Evolutionary conservation across 2,888 invertebrate genomes (phyloP).

Genomic region (Caenorhabditis uteleia): DNA sequence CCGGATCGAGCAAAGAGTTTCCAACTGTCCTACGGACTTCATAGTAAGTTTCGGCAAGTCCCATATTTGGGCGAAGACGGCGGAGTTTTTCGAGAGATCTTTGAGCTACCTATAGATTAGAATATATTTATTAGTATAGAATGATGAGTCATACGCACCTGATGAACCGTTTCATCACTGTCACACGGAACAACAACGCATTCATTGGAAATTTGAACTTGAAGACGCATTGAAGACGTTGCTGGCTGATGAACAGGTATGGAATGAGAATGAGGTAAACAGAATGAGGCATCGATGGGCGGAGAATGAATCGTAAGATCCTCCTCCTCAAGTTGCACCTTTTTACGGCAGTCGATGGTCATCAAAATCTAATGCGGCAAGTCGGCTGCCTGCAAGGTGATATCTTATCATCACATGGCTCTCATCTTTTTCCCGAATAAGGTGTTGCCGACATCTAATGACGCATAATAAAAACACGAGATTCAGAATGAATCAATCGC

Average conservation of each 20-base stretch:
- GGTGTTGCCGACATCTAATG: too few species aligned
- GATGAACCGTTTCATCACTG: constrained; percentile 44
- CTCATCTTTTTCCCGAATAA: too few species aligned
- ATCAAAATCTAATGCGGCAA: constrained; percentile 30
- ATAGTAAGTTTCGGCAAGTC: constrained; percentile 23
- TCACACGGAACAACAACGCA: constrained; percentile 53
- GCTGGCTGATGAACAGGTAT: not conserved
- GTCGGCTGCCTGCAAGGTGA: constrained; percentile 4
- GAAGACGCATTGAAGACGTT: constrained; percentile 47
- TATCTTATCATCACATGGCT: constrained; percentile 31
- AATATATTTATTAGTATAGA: not conserved
- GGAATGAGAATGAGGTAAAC: constrained; percentile 3
- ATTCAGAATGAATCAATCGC: too few species aligned
- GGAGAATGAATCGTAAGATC: constrained; percentile 12
- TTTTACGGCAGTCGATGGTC: constrained; percentile 38
- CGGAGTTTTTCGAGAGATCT: constrained; percentile 45
- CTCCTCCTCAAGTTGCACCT: constrained; percentile 32
- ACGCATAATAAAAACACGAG: too few species aligned
- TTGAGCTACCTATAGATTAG: constrained; percentile 39
- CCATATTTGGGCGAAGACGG: constrained; percentile 41
- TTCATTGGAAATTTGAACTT: constrained; percentile 54
- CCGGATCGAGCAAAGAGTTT: constrained; percentile 75
- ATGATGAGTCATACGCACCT: constrained; percentile 24
- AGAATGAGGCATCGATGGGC: constrained; percentile 27
- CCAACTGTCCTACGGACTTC: constrained; percentile 75